These are phyloP conservation scores for Pseudochaenichthys georgianus DNA, from an alignment of 2,797 vertebrate genomes.

Conservation along the genomic window DNA sequence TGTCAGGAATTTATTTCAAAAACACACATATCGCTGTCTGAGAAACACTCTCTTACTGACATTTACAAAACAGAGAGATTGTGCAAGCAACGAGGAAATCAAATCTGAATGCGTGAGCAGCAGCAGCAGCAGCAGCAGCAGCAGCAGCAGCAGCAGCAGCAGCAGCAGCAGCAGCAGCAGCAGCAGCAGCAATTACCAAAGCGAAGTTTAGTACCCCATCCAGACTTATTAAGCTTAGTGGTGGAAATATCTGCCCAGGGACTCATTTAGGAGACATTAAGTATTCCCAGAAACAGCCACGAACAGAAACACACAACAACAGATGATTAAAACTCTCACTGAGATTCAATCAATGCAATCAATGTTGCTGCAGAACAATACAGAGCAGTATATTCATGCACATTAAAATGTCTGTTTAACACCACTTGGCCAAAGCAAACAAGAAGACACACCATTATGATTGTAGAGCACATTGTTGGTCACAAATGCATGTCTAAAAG, in stretches of 20 bases:
- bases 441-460: conserved; percentile 4
- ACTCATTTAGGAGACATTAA: conserved; percentile 61
- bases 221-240: conserved; percentile 63
- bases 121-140: conserved; percentile 39
- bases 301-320: conserved; percentile 43
- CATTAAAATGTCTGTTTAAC: conserved; percentile 34
- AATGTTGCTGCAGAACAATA: conserved; percentile 36
- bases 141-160: background rate
- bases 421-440: conserved; percentile 33
- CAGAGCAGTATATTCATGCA: conserved; percentile 10
- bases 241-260: conserved; percentile 57
- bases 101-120: conserved; percentile 23
- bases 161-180: conserved; percentile 23
- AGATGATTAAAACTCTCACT: conserved; percentile 61
- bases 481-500: conserved; percentile 23
- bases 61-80: background rate
- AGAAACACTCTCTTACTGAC: conserved; percentile 11
- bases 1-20: conserved; percentile 7
- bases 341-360: conserved; percentile 63
- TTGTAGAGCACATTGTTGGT: background rate
- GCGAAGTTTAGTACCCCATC: conserved; percentile 45
- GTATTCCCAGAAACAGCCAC: conserved; percentile 41
- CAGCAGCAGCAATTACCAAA: conserved; percentile 51
- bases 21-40: conserved; percentile 13
- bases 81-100: background rate